A percentile compares a stretch with the other conserved stretches of the same genome.
Evolutionary conservation across 2,888 invertebrate species (phyloP).

Genomic region (Coleophora deauratella): DNA sequence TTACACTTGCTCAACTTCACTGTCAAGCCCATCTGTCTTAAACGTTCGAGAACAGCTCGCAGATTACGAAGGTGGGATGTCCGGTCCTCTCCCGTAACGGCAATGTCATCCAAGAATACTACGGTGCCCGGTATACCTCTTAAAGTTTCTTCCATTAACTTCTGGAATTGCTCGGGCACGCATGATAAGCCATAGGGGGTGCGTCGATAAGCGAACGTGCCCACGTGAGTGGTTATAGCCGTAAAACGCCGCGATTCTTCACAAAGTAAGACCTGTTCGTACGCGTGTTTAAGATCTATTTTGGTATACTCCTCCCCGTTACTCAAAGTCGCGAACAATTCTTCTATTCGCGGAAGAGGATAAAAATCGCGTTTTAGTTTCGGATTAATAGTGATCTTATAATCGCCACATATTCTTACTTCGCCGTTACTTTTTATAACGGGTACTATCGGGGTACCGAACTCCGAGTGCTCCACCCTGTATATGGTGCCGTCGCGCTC

Average conservation of each 20-base stretch:
- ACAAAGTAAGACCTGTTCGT: constrained; percentile 16
- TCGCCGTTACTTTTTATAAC: constrained; percentile 12
- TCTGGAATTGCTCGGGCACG: constrained; percentile 18
- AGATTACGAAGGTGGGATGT: constrained; percentile 6
- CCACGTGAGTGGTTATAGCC: no score
- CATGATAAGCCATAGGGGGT: constrained; percentile 17
- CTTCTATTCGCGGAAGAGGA: constrained; percentile 18
- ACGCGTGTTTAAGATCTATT: constrained; percentile 20
- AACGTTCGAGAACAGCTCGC: constrained; percentile 9
- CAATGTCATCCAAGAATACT: constrained; percentile 16
- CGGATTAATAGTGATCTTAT: constrained; percentile 18
- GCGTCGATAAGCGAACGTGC: constrained; percentile 18
- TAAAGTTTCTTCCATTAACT: no score
- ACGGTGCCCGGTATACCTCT: constrained; percentile 12
- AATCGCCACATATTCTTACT: constrained; percentile 14
- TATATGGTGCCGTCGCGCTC: constrained; percentile 11
- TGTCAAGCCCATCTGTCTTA: constrained; percentile 11
- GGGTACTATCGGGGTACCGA: constrained; percentile 14
- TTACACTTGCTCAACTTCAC: constrained; percentile 11
- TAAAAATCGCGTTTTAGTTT: constrained; percentile 16
- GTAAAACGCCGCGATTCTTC: constrained; percentile 16
- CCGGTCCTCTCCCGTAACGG: constrained; percentile 6
- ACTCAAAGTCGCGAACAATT: constrained; percentile 19
- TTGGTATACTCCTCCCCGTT: constrained; percentile 19
- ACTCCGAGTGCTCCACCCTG: constrained; percentile 12